Base-by-base conservation (phyloP, 92 coral and sea anemone genomes). In the Zoanthus sansibaricus region DNA sequence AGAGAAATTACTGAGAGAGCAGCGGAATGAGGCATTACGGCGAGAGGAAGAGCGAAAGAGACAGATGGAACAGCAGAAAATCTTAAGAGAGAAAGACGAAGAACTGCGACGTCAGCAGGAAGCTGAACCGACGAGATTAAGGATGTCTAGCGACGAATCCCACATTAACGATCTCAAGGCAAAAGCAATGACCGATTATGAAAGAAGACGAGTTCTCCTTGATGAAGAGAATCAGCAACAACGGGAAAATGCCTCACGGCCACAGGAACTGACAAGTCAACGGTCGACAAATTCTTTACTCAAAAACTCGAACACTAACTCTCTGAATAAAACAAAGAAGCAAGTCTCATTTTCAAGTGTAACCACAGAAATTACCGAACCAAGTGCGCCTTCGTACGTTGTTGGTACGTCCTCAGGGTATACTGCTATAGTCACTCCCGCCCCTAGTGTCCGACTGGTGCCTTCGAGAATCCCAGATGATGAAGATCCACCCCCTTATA, bases 261-360 rank as follows among this genome's bases (percentile, higher is more conserved):
- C 75, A 11, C 83, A 78, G 14, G 83, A 78, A 44, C 84, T 45
- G 20, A 18, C 85, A 7, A 68, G 72, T 66, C 85, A 80, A 58
- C 74, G 85, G 48, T 76, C 82, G n/a, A 66, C 85, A 31, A 80
- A 80, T 52, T 94, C 98, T 3, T 88, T 77, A 44, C 86, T 95
- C 16, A 89, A 88, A 71, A 91, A 88, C 61, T 69, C 95, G 0
- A 83, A 83, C 42, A 82, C 90, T 4, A 80, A 80, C 13, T 80
- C 85, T 18, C 61, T 80, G 18, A 68, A 71, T 25, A 91, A 91
- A 77, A 92, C 96, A 46, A 95, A 93, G 88, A 95, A 95, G 77
- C 98, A 95, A 86, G 99, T 97, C 3, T 93, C 98, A 45, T 97
- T 97, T 85, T 94, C 98, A 25, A 95, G 88, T 51, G 94, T 97